phyloP scores from a whole-genome alignment of 2,797 vertebrate genomes.

The Pipistrellus kuhlii region DNA sequence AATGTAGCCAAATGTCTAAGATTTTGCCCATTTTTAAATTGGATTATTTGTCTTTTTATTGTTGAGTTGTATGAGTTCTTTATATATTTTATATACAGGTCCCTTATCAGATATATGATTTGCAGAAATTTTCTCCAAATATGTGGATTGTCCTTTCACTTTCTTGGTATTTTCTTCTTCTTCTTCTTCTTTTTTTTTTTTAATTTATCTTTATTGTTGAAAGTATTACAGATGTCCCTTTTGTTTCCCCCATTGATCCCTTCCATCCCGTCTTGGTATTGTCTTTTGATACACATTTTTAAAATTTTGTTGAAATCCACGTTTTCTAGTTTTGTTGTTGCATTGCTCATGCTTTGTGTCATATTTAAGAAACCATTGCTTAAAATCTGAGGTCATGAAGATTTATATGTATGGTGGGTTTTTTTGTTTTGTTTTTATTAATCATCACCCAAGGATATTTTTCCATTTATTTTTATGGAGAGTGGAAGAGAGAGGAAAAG shows the following conservation, averaged over 20 bases:
- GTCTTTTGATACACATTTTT: not conserved
- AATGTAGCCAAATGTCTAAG: not conserved
- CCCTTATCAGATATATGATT: not conserved
- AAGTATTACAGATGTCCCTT: not conserved
- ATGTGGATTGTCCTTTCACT: not conserved
- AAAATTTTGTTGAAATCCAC: not conserved
- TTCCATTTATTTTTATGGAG: no score
- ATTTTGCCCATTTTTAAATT: not conserved
- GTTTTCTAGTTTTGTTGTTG: slow-evolving; percentile 43
- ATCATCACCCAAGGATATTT: no score
- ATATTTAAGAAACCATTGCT: not conserved
- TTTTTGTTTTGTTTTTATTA: no score
- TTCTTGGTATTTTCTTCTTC: not conserved
- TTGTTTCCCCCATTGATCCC: no score
- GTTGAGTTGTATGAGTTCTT: not conserved
- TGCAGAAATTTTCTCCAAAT: not conserved
- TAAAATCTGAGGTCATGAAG: not conserved
- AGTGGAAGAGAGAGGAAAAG: no score
- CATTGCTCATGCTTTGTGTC: not conserved
- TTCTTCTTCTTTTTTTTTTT: not conserved
- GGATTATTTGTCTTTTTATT: not conserved
- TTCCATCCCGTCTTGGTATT: not conserved
- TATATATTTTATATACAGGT: not conserved
- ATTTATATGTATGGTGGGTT: not conserved
- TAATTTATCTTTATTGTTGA: not conserved